phyloP scores from a whole-genome alignment of 2,888 invertebrate species.

The Camptogramma bilineatum region DNA sequence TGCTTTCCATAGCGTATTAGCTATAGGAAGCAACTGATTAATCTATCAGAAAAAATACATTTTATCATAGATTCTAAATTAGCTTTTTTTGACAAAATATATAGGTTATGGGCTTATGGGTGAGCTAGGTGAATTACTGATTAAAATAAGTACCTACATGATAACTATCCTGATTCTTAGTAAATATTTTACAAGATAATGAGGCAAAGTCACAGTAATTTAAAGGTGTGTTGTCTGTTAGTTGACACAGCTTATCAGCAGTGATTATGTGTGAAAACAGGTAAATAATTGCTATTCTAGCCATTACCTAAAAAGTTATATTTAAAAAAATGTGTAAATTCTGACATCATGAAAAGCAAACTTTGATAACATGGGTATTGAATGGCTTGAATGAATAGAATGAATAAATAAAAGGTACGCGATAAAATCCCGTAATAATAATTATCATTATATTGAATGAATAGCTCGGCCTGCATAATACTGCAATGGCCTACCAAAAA shows the following conservation, averaged over 20 bases:
- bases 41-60: no score
- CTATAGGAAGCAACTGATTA: no score
- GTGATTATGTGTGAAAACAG: slow-evolving; percentile 35
- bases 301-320: background rate
- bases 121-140: slow-evolving; percentile 9
- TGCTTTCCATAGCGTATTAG: no score
- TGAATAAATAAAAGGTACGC: no score
- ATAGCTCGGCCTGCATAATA: no score
- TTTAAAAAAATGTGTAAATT: background rate
- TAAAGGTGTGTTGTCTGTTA: slow-evolving; percentile 36
- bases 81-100: background rate
- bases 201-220: slow-evolving; percentile 10
- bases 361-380: background rate
- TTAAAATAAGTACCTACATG: slow-evolving; percentile 14
- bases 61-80: no score
- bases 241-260: slow-evolving; percentile 37
- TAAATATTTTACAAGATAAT: slow-evolving; percentile 30
- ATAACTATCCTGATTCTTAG: slow-evolving; percentile 17
- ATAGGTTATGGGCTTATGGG: slow-evolving; percentile 2
- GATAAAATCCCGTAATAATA: no score
- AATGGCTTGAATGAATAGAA: no score
- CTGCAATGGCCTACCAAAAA: no score
- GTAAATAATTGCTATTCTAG: slow-evolving; percentile 24
- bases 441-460: no score
- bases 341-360: background rate